These are phyloP conservation scores for Dipodomys spectabilis DNA, from an alignment of 2,113 vertebrate genomes.

Conservation along the genomic window DNA sequence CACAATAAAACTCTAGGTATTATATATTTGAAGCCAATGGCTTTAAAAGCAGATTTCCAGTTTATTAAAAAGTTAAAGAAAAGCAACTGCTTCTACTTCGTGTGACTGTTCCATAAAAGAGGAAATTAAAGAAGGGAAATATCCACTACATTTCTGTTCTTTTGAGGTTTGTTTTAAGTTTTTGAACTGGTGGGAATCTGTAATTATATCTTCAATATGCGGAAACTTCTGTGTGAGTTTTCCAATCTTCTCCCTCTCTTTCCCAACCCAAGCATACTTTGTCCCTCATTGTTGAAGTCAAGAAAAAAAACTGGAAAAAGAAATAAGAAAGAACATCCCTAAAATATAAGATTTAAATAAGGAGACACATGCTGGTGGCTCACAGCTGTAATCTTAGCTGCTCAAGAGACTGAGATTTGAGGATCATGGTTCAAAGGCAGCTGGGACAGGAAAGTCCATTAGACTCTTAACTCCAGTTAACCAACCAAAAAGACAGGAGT, in stretches of 20 bases:
- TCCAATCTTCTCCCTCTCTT: not conserved
- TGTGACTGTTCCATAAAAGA: not conserved
- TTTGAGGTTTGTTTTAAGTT: not conserved
- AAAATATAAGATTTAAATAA: not conserved
- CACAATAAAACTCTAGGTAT: not conserved
- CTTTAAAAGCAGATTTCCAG: constrained; percentile 7
- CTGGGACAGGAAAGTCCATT: no score
- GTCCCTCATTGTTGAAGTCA: not conserved
- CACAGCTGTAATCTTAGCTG: no score
- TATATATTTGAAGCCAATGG: not conserved
- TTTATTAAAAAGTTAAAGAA: constrained; percentile 37
- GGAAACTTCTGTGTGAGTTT: not conserved
- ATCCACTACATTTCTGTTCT: not conserved
- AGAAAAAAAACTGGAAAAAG: not conserved
- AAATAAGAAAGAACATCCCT: not conserved
- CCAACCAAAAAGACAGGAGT: no score
- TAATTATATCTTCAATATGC: not conserved
- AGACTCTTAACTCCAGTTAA: no score
- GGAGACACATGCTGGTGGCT: no score
- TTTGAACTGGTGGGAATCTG: not conserved
- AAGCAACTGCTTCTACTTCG: not conserved
- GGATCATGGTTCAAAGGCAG: no score
- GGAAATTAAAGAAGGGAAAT: not conserved
- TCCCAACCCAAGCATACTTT: no score
- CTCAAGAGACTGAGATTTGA: no score